Conservation (phyloP, 1,140 invertebrate species). For the Musca vetustissima region DNA sequence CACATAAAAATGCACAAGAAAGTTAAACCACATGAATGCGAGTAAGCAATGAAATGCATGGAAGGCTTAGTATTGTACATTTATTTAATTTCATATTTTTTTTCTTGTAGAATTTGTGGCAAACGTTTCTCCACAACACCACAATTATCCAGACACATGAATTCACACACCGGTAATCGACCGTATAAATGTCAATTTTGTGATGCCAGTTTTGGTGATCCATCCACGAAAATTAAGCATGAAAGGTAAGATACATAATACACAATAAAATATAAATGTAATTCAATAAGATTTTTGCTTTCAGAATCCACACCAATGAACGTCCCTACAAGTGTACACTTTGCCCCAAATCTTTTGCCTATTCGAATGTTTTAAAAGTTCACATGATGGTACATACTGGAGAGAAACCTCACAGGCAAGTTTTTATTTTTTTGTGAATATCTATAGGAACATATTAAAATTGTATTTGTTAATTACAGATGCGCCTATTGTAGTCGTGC, state of each 20-base stretch:
- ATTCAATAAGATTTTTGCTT: background rate
- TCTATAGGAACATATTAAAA: background rate
- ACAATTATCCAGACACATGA: conserved; percentile 47
- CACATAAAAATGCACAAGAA: conserved; percentile 43
- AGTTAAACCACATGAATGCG: conserved; percentile 49
- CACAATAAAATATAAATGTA: too few species aligned
- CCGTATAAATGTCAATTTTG: conserved; percentile 61
- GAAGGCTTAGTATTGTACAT: background rate
- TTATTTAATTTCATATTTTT: too few species aligned
- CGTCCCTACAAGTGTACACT: conserved; percentile 43
- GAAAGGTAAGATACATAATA: conserved; percentile 59
- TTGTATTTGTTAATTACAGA: conserved; percentile 17
- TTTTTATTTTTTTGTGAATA: background rate
- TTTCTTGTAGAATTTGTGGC: conserved; percentile 42
- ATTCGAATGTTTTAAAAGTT: conserved; percentile 47
- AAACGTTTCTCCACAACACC: conserved; percentile 47
- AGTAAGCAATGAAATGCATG: conserved; percentile 35
- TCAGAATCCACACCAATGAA: conserved; percentile 50
- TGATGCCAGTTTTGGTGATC: conserved; percentile 67
- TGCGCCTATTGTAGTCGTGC: conserved; percentile 38
- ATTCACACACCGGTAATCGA: conserved; percentile 46
- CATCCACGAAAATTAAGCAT: conserved; percentile 62
- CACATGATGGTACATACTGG: conserved; percentile 47
- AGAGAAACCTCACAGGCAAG: conserved; percentile 36
- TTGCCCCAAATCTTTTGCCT: conserved; percentile 44